A percentile compares a stretch with the other conserved stretches of the same genome.
Evolutionary conservation across 1,140 invertebrate species (phyloP).

Genomic region (Lycorma delicatula): DNA sequence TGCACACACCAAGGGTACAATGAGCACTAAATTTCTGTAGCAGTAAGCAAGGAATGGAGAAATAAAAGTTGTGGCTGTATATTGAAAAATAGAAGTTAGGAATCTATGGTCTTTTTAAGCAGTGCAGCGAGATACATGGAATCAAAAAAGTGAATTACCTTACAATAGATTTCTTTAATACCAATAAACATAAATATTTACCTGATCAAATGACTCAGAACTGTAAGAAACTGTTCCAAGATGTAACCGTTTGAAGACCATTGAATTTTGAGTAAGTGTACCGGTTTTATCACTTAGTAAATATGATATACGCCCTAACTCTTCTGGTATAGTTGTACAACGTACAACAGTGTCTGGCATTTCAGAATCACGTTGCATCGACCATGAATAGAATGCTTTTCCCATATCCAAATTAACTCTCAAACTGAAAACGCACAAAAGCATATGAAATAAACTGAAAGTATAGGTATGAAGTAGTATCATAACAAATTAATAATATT

Average conservation of each 20-base stretch:
- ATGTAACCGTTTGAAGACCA: conserved; percentile 94
- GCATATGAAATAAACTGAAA: no score
- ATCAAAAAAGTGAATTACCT: conserved; percentile 5
- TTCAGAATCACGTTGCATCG: conserved; percentile 87
- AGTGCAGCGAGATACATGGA: conserved; percentile 1
- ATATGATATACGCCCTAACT: conserved; percentile 93
- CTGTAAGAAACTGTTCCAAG: conserved; percentile 82
- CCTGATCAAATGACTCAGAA: conserved; percentile 81
- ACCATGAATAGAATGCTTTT: conserved; percentile 95
- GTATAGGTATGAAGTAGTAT: no score
- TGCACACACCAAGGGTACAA: no score
- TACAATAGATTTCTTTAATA: conserved; percentile 6
- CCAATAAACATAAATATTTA: conserved; percentile 41
- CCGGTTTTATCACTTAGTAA: conserved; percentile 97
- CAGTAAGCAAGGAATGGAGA: no score
- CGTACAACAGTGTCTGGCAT: conserved; percentile 92
- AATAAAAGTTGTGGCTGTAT: neutral
- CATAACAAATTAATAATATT: no score
- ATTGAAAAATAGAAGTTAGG: neutral
- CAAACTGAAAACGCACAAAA: conserved; percentile 53
- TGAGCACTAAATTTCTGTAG: no score
- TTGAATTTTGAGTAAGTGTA: conserved; percentile 97
- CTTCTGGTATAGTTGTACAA: conserved; percentile 98
- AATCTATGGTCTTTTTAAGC: no score
- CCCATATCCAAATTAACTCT: conserved; percentile 98